Conservation (phyloP, 2,797 vertebrate genomes). For the Girardinus metallicus region DNA sequence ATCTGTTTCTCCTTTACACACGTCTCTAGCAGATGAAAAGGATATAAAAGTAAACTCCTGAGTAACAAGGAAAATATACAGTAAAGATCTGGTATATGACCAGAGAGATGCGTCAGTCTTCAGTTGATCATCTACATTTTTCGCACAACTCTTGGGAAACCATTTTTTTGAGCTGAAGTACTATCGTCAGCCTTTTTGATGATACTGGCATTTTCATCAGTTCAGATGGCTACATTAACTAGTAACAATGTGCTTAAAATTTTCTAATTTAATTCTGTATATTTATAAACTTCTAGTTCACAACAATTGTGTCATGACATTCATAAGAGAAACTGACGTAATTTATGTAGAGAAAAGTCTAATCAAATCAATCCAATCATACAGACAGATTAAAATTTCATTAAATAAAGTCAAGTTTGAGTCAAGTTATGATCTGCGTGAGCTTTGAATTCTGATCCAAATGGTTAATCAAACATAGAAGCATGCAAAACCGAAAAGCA, state of each 20-base stretch:
- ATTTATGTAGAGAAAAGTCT: background rate
- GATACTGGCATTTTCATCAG: background rate
- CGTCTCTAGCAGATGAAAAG: conserved; percentile 32
- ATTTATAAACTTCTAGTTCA: background rate
- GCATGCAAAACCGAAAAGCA: background rate
- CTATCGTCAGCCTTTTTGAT: background rate
- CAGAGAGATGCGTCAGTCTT: background rate
- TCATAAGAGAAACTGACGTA: background rate
- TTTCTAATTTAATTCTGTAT: background rate
- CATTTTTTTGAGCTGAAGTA: background rate
- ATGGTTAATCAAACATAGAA: conserved; percentile 2
- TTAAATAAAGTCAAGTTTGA: background rate
- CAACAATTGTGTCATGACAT: background rate
- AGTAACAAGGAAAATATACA: background rate
- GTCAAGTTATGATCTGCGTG: background rate
- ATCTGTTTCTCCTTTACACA: conserved; percentile 25
- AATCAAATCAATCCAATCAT: background rate
- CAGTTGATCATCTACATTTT: background rate
- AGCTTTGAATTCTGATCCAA: background rate
- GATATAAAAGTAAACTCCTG: conserved; percentile 24
- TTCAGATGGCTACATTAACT: background rate
- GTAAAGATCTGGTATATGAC: background rate
- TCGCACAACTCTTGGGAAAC: background rate
- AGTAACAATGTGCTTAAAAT: background rate
- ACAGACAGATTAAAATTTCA: background rate